Evolutionary conservation across 2,113 vertebrate species (phyloP).

Genomic region (Peromyscus polionotus): DNA sequence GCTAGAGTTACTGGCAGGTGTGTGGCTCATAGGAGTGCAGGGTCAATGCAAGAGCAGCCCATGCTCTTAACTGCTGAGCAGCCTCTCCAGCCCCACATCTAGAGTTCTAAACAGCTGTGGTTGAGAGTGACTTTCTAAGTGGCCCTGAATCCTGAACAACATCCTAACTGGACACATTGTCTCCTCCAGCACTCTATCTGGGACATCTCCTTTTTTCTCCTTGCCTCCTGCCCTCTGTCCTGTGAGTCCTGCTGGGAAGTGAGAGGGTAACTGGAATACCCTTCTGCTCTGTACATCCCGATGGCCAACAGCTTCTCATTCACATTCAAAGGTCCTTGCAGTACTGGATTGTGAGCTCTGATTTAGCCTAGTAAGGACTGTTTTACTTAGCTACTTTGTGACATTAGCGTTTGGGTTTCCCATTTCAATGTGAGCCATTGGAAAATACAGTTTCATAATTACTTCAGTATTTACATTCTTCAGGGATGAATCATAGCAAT

Average conservation of each 20-base stretch:
- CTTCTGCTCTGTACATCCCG: background rate
- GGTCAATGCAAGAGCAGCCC: background rate
- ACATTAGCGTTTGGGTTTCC: conserved; percentile 74
- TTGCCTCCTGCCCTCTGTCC: background rate
- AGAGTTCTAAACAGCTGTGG: background rate
- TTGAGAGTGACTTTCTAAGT: background rate
- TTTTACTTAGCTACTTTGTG: conserved; percentile 75
- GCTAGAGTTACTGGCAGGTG: background rate
- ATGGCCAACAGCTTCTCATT: background rate
- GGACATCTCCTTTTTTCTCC: background rate
- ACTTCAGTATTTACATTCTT: conserved; percentile 66
- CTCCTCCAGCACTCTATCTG: background rate
- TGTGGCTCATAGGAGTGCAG: background rate
- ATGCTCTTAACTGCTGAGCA: background rate
- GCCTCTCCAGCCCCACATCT: background rate
- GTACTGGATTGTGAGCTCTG: background rate
- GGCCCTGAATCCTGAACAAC: background rate
- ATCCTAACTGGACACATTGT: background rate
- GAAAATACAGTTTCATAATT: conserved; percentile 68
- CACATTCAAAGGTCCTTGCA: background rate
- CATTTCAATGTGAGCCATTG: conserved; percentile 47
- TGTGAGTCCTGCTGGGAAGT: background rate
- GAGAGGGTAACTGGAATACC: background rate
- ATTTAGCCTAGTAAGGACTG: conserved; percentile 18
- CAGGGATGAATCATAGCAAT: conserved; percentile 1